A percentile compares a stretch with the other conserved stretches of the same genome.
Conservation (phyloP, 92 coral and sea anemone genomes). For the Anthopleura xanthogrammica region DNA sequence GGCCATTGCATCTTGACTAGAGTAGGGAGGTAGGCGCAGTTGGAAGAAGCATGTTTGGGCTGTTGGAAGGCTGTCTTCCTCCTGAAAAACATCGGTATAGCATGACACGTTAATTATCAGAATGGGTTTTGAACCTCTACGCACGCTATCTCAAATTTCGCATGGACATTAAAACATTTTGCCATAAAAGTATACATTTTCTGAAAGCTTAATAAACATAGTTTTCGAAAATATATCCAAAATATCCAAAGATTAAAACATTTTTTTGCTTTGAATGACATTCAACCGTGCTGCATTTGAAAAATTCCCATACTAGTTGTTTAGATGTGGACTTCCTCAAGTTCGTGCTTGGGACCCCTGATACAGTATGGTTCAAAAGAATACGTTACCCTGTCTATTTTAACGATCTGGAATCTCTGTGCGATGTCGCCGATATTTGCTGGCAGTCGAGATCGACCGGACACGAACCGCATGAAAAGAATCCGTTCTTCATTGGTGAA, state of each 20-base stretch:
- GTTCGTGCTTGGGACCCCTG: too few species aligned
- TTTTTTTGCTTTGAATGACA: too few species aligned
- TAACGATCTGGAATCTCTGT: constrained; percentile 84
- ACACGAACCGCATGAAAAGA: constrained; percentile 85
- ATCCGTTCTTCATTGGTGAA: constrained; percentile 83
- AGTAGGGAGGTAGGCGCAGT: constrained; percentile 80
- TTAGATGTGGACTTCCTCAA: too few species aligned
- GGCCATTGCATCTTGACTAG: constrained; percentile 71
- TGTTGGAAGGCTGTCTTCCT: constrained; percentile 77
- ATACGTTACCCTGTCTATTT: constrained; percentile 72
- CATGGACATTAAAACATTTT: too few species aligned
- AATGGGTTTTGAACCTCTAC: too few species aligned
- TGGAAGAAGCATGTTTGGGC: constrained; percentile 91
- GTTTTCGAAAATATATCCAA: too few species aligned
- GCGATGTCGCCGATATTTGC: constrained; percentile 75
- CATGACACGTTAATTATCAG: neutral
- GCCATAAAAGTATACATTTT: too few species aligned
- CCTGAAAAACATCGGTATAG: constrained; percentile 28
- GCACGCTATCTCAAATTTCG: too few species aligned
- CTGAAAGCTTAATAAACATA: too few species aligned
- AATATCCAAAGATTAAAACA: too few species aligned
- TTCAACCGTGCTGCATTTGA: too few species aligned
- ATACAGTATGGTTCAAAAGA: neutral
- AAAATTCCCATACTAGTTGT: too few species aligned
- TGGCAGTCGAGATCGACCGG: constrained; percentile 87